A percentile compares a stretch with the other conserved stretches of the same genome.
phyloP scores from a whole-genome alignment of 2,888 invertebrate genomes.

The Dysmachus trigonus region DNA sequence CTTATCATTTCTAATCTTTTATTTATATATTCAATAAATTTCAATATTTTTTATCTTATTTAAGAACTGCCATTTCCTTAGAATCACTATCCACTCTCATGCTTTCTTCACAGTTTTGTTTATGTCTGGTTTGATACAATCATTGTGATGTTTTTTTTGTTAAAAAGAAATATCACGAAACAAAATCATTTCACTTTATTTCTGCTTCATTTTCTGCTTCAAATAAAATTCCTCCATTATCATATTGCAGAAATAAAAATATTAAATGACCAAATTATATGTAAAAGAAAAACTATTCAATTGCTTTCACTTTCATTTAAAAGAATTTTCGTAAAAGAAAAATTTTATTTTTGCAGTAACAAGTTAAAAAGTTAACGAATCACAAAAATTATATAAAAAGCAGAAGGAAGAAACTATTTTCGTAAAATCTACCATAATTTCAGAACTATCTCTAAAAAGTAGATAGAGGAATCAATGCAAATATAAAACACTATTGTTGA shows the following conservation, averaged over 20 bases:
- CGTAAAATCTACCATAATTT: slow-evolving; percentile 21
- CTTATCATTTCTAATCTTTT: slow-evolving; percentile 30
- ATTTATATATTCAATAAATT: slow-evolving; percentile 13
- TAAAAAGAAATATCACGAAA: no score
- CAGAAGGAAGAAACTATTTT: slow-evolving; percentile 7
- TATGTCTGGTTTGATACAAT: slow-evolving; percentile 35
- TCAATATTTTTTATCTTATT: not conserved
- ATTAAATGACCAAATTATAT: not conserved
- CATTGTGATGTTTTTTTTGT: slow-evolving; percentile 15
- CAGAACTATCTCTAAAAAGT: slow-evolving; percentile 17
- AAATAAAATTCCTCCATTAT: not conserved
- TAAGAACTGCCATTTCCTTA: not conserved
- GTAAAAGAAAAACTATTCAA: not conserved
- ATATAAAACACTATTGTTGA: slow-evolving; percentile 28
- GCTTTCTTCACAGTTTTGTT: slow-evolving; percentile 41
- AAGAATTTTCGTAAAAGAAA: not conserved
- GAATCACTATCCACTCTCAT: slow-evolving; percentile 39
- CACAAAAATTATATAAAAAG: not conserved
- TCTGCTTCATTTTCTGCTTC: not conserved
- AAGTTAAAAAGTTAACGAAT: slow-evolving; percentile 19
- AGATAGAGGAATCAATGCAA: slow-evolving; percentile 37
- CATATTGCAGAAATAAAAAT: not conserved
- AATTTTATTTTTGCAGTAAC: not conserved
- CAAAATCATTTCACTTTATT: slow-evolving; percentile 10
- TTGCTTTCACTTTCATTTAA: not conserved